These are phyloP conservation scores for Adelges cooleyi DNA, from an alignment of 1,140 invertebrate species.

Conservation along the genomic window DNA sequence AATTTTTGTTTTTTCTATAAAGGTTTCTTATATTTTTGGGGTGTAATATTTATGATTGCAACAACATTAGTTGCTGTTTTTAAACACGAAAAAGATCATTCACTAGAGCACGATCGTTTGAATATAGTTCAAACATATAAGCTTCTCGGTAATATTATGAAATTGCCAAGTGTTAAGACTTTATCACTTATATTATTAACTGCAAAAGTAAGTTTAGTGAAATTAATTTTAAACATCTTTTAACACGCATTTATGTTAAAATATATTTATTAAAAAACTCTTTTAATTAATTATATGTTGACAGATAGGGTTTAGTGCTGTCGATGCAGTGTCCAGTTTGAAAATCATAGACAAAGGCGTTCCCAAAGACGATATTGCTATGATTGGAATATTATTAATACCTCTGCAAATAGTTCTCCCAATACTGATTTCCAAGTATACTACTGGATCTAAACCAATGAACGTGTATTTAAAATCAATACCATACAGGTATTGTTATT, in stretches of 20 bases:
- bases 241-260: background rate
- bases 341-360: slow-evolving; percentile 93
- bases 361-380: slow-evolving; percentile 85
- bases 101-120: slow-evolving; percentile 44
- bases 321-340: slow-evolving; percentile 85
- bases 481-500: slow-evolving; percentile 55
- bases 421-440: slow-evolving; percentile 75
- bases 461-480: slow-evolving; percentile 80
- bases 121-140: slow-evolving; percentile 72
- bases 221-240: background rate
- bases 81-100: slow-evolving; percentile 63
- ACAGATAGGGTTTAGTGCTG: slow-evolving; percentile 90
- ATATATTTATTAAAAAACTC: background rate
- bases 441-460: slow-evolving; percentile 75
- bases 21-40: slow-evolving; percentile 94
- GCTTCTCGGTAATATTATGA: slow-evolving; percentile 70
- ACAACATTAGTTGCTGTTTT: slow-evolving; percentile 83
- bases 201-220: slow-evolving; percentile 57
- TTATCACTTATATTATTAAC: slow-evolving; percentile 76
- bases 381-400: slow-evolving; percentile 82
- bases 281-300: slow-evolving; percentile 35
- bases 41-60: slow-evolving; percentile 74
- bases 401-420: slow-evolving; percentile 92
- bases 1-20: slow-evolving; percentile 32
- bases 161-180: slow-evolving; percentile 64